phyloP scores from a whole-genome alignment of 1,140 invertebrate genomes.

The Eumeta japonica region DNA sequence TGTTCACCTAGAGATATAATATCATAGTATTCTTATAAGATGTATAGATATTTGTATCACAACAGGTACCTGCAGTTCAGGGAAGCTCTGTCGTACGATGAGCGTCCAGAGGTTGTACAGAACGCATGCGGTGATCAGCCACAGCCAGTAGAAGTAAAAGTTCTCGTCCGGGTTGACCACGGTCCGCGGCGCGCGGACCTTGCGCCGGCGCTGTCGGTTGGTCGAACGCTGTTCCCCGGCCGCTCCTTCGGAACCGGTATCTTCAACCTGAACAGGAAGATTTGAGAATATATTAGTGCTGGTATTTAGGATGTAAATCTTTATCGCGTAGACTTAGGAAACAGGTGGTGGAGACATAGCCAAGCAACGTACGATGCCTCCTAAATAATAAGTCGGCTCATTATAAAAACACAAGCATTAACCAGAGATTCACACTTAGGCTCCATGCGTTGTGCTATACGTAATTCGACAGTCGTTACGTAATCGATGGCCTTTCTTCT shows the following conservation, averaged over 20 bases:
- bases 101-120: conserved; percentile 95
- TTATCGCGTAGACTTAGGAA: too few relatives aligned
- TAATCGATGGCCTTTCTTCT: too few relatives aligned
- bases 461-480: too few relatives aligned
- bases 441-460: too few relatives aligned
- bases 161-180: conserved; percentile 95
- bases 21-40: too few relatives aligned
- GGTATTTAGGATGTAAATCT: background rate
- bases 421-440: too few relatives aligned
- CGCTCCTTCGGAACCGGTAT: conserved; percentile 68
- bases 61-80: conserved; percentile 80
- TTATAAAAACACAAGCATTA: too few relatives aligned
- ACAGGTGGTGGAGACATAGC: too few relatives aligned
- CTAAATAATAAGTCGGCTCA: too few relatives aligned
- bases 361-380: too few relatives aligned
- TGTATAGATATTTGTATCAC: too few relatives aligned
- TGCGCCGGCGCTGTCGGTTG: conserved; percentile 62
- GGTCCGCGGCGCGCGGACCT: conserved; percentile 70
- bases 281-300: background rate
- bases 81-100: conserved; percentile 91
- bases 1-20: too few relatives aligned
- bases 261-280: conserved; percentile 57
- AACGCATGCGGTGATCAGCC: conserved; percentile 83
- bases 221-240: conserved; percentile 58
- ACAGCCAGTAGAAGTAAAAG: conserved; percentile 94